Evolutionary conservation across 2,113 vertebrate genomes (phyloP).

Genomic region (Hyperoodon ampullatus): DNA sequence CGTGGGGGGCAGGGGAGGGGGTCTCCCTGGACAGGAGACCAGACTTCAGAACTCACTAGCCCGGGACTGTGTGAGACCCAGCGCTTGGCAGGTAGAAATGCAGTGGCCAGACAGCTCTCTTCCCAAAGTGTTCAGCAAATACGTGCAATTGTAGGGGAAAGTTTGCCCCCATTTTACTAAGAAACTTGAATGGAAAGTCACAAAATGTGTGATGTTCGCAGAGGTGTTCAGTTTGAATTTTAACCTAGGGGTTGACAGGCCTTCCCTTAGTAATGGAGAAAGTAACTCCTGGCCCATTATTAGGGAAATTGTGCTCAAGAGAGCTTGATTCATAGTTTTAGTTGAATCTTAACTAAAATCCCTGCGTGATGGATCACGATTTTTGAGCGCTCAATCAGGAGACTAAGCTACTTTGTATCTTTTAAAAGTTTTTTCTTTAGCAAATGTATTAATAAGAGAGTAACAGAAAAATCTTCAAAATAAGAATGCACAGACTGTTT

Average conservation of each 20-base stretch:
- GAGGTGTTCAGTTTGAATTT: not conserved
- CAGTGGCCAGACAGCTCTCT: not conserved
- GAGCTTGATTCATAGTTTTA: not conserved
- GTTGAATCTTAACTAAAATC: not conserved
- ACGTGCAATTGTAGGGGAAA: not conserved
- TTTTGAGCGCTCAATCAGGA: not conserved
- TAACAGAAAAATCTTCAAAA: not conserved
- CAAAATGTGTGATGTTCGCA: not conserved
- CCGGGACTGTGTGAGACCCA: not conserved
- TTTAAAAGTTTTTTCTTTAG: not conserved
- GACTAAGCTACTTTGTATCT: not conserved
- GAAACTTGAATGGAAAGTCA: not conserved
- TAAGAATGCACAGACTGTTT: not conserved
- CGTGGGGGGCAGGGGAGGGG: not conserved
- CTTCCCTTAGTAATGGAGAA: not conserved
- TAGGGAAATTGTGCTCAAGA: not conserved
- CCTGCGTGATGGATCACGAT: not conserved
- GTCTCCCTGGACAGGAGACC: not conserved
- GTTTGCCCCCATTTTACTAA: not conserved
- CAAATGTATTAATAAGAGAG: not conserved
- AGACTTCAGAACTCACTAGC: not conserved
- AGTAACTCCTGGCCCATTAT: not conserved
- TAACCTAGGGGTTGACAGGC: not conserved
- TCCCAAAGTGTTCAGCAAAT: not conserved
- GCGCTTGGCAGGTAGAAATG: not conserved